Evolutionary conservation across 2,888 invertebrate species (phyloP).

Genomic region (Caenorhabditis sp.): DNA sequence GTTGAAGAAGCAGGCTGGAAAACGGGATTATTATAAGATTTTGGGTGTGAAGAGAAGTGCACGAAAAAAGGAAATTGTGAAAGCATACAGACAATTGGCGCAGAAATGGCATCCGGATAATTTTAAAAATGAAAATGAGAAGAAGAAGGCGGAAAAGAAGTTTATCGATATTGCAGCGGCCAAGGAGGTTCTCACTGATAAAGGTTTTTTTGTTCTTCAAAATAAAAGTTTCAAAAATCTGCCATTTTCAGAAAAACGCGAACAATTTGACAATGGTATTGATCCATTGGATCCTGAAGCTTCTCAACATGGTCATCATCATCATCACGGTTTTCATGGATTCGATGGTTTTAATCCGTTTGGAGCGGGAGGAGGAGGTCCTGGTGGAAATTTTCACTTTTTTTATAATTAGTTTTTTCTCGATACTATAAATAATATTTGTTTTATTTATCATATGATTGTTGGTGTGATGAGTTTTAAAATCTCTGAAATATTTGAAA

Average conservation of each 20-base stretch:
- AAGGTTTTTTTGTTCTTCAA: conserved; percentile 72
- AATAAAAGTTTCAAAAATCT: too few species aligned
- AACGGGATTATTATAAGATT: conserved; percentile 96
- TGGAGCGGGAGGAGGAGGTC: conserved; percentile 13
- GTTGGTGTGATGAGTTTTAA: too few species aligned
- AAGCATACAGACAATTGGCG: conserved; percentile 95
- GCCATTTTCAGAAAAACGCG: conserved; percentile 85
- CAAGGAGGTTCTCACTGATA: conserved; percentile 86
- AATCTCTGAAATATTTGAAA: too few species aligned
- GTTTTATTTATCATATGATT: too few species aligned
- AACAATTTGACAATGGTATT: conserved; percentile 89
- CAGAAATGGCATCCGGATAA: conserved; percentile 99
- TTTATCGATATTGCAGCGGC: conserved; percentile 98
- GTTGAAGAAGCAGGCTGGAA: conserved; percentile 88
- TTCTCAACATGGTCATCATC: conserved; percentile 70
- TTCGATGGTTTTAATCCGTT: conserved; percentile 28
- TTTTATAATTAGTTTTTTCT: neutral
- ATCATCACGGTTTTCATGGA: conserved; percentile 5
- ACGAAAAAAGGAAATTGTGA: conserved; percentile 88
- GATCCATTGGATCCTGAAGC: conserved; percentile 95
- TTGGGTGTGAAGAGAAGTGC: conserved; percentile 86
- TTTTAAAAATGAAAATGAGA: conserved; percentile 81
- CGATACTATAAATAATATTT: neutral
- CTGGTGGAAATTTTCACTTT: neutral
- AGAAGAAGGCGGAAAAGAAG: conserved; percentile 85